phyloP scores from a whole-genome alignment of 2,113 vertebrate genomes.

The Hippoglossus stenolepis region DNA sequence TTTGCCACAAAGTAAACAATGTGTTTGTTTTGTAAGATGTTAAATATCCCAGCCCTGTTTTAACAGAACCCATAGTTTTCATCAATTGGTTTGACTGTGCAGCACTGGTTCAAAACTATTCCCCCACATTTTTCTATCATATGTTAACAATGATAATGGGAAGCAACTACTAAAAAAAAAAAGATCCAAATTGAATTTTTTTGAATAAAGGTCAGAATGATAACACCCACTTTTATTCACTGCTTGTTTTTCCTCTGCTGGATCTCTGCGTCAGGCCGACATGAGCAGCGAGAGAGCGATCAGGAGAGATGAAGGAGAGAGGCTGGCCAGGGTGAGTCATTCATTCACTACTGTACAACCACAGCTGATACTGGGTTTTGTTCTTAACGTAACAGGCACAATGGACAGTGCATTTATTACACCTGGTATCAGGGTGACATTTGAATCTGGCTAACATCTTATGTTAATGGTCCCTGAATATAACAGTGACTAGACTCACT shows the following conservation, averaged over 20 bases:
- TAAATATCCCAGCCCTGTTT: neutral
- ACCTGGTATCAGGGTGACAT: neutral
- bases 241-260: neutral
- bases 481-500: no score
- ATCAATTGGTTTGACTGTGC: no score
- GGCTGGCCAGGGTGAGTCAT: constrained; percentile 89
- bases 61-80: neutral
- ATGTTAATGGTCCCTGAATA: neutral
- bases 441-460: neutral
- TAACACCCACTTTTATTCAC: no score
- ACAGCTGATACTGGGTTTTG: neutral
- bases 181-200: neutral
- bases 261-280: constrained; percentile 84
- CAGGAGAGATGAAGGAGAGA: constrained; percentile 91
- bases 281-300: constrained; percentile 87
- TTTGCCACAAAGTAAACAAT: no score
- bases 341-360: neutral
- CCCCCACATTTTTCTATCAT: no score
- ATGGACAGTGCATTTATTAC: neutral
- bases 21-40: neutral
- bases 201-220: neutral
- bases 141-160: no score
- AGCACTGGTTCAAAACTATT: no score
- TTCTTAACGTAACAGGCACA: neutral
- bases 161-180: neutral